Evolutionary conservation across 2,888 invertebrate genomes (phyloP), one percentile per base, ranked within the genome.

Genomic region (Nasonovia ribisnigri): DNA sequence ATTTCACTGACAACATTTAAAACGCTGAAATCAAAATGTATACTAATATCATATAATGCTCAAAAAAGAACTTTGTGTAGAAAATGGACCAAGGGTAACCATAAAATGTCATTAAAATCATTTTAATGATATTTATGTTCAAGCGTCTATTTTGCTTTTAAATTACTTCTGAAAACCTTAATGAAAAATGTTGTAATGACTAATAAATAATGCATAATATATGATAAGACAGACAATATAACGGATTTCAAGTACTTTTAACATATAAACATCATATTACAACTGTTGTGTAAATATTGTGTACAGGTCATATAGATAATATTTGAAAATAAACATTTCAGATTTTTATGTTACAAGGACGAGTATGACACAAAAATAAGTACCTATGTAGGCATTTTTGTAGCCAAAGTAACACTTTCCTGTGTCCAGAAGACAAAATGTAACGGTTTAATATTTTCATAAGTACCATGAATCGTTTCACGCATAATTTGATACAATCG

Each of bases 41-140:
- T 0, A 24, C 6, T 48, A 77, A 90, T 67, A 36, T 26, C n/a
- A n/a, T 60, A 42, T 26, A 77, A 77, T 29, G 36, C 24, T 51
- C 42, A 77, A 90, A 90, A 90, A 90, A 84, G 26, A 36, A 77
- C 46, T 36, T 60, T 84, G 54, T 84, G 42, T 54, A 11, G 10
- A 86, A 84, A 86, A 91, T 86, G 57, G 91, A 91, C 91, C 91
- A 91, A 91, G 84, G 84, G 84, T 86, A 91, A 91, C 84, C 91
- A 54, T 86, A 86, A 91, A 86, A 86, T 86, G 46, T 54, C 54
- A 86, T 91, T 57, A 91, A 91, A 84, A 57, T n/a, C 10, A 43
- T 57, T 91, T 86, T 86, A 57, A 57, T 46, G 91, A 46, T 86
- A 57, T 86, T 86, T 91, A 84, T 51, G 91, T 84, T 43, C 84